These are phyloP conservation scores for Triplophysa rosa DNA, from an alignment of 2,113 vertebrate genomes.

Conservation along the genomic window DNA sequence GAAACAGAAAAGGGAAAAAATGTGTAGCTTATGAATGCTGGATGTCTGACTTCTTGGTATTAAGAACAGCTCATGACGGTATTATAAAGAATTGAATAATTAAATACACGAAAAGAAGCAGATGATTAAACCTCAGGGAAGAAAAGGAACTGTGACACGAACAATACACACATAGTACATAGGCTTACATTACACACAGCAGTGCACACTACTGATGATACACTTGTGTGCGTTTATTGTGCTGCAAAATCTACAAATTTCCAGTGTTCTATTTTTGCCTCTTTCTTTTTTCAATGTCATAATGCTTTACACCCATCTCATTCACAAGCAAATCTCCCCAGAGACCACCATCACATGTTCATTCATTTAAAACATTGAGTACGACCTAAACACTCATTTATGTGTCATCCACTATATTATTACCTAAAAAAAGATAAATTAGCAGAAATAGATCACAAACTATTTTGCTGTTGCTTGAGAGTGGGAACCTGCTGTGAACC, in stretches of 20 bases:
- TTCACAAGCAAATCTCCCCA: background rate
- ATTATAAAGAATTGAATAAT: background rate
- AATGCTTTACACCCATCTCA: background rate
- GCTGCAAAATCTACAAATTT: conserved; percentile 5
- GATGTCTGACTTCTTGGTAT: conserved; percentile 25
- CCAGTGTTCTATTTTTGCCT: background rate
- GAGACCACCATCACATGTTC: background rate
- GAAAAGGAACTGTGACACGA: background rate
- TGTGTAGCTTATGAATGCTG: conserved; percentile 14
- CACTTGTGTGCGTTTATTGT: background rate
- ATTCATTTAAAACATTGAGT: background rate
- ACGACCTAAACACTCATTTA: background rate
- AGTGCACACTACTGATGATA: background rate
- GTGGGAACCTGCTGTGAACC: background rate
- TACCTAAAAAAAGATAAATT: background rate
- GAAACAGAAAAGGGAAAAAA: background rate
- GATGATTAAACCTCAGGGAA: background rate
- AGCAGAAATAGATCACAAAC: background rate
- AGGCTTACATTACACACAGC: background rate
- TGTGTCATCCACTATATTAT: background rate
- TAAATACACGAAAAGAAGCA: conserved; percentile 18
- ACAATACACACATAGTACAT: background rate
- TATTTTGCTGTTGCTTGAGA: background rate
- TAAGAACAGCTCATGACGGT: conserved; percentile 9
- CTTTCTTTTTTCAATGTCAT: background rate